These are phyloP conservation scores for Pseudopipra pipra DNA, from an alignment of 2,113 vertebrate species.

Conservation along the genomic window DNA sequence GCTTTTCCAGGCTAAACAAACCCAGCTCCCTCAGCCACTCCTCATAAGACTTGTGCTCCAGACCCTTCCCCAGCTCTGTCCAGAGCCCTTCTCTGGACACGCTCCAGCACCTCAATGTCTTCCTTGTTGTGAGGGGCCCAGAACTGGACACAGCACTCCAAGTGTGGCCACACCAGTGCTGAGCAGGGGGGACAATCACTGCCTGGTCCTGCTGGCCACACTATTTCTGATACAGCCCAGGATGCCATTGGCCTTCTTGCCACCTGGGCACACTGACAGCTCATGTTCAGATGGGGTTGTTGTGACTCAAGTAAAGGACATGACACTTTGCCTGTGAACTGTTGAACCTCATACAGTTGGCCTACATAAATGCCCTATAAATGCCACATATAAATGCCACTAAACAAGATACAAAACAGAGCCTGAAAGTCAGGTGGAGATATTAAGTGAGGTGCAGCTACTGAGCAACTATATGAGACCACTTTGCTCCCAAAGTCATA, in stretches of 20 bases:
- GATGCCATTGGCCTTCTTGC: background rate
- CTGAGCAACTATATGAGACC: background rate
- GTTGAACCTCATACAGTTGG: background rate
- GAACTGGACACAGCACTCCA: background rate
- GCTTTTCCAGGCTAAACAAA: background rate
- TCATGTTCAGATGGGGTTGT: background rate
- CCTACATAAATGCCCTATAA: background rate
- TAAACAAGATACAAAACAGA: background rate
- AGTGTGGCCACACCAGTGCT: background rate
- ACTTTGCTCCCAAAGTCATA: background rate
- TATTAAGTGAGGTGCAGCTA: background rate
- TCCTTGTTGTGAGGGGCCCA: no score
- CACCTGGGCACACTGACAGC: background rate
- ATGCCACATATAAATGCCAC: background rate
- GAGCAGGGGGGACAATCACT: background rate
- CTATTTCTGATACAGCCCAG: background rate
- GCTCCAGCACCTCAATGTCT: background rate
- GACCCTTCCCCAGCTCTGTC: background rate
- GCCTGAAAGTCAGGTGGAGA: background rate
- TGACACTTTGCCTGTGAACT: background rate
- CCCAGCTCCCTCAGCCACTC: background rate
- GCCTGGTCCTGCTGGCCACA: background rate
- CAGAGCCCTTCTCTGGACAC: background rate
- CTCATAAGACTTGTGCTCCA: background rate
- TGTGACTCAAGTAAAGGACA: background rate